Evolutionary conservation across 1,140 invertebrate genomes (phyloP).

Genomic region (Acromyrmex charruanus): DNA sequence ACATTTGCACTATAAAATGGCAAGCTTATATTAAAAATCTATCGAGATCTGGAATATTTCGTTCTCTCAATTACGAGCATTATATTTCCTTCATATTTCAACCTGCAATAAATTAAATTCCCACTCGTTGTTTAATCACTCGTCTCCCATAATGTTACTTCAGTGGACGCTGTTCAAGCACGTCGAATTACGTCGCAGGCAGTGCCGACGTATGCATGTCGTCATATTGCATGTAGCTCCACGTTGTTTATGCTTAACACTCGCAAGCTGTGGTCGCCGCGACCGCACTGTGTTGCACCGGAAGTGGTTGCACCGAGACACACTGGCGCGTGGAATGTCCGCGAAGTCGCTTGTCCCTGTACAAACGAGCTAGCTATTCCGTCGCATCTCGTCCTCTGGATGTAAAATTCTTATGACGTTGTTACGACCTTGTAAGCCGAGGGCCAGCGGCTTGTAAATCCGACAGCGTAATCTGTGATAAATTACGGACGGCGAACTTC

Average conservation of each 20-base stretch:
- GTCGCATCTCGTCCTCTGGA: conserved; percentile 11
- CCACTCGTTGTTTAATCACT: neutral
- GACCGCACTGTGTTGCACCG: conserved; percentile 52
- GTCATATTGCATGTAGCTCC: conserved; percentile 38
- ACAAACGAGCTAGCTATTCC: conserved; percentile 33
- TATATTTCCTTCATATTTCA: neutral
- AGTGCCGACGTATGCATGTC: conserved; percentile 25
- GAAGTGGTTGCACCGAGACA: conserved; percentile 40
- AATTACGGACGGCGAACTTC: neutral
- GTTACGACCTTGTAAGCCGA: conserved; percentile 1
- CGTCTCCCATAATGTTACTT: neutral
- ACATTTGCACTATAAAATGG: neutral
- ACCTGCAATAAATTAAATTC: neutral
- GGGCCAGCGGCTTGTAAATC: conserved; percentile 17
- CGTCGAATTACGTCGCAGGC: conserved; percentile 37
- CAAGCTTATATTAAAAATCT: neutral
- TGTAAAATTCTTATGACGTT: conserved; percentile 55
- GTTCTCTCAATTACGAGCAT: neutral
- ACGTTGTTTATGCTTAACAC: conserved; percentile 58
- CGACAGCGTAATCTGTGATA: neutral
- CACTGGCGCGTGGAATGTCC: conserved; percentile 39
- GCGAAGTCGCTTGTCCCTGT: conserved; percentile 18
- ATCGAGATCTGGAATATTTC: neutral
- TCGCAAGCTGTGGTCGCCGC: conserved; percentile 50
- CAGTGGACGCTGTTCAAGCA: conserved; percentile 8